phyloP scores from a whole-genome alignment of 2,888 invertebrate species.

The Callyntrura guangdongensis region DNA sequence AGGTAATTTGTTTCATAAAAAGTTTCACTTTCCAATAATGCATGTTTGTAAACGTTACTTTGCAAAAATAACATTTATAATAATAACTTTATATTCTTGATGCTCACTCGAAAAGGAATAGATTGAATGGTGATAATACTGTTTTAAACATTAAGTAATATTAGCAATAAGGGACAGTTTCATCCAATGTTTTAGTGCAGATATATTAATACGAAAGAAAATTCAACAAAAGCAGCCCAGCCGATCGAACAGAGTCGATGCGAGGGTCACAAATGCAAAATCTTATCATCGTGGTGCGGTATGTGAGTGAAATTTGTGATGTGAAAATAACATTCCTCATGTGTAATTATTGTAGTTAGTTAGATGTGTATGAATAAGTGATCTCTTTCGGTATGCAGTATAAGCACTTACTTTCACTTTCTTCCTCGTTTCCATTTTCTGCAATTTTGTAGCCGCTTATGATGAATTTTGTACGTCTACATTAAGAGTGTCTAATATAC shows the following conservation, averaged over 20 bases:
- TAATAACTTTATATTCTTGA: neutral
- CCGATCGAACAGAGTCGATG: neutral
- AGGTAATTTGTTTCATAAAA: conserved; percentile 68
- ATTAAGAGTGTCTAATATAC: neutral
- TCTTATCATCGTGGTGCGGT: conserved; percentile 34
- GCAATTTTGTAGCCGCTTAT: conserved; percentile 8
- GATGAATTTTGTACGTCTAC: conserved; percentile 4
- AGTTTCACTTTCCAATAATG: conserved; percentile 32
- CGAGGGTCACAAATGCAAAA: neutral
- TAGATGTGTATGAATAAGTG: neutral
- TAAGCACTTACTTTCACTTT: neutral
- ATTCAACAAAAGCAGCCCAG: too few relatives aligned
- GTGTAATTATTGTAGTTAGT: neutral
- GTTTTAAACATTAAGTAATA: neutral
- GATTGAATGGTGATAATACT: neutral
- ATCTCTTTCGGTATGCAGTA: conserved; percentile 6
- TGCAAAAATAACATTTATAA: conserved; percentile 35
- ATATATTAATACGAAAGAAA: neutral
- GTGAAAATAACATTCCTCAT: neutral
- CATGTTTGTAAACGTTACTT: conserved; percentile 2
- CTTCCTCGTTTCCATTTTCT: neutral
- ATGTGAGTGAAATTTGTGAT: conserved; percentile 7
- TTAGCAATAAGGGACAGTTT: neutral
- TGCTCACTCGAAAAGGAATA: too few relatives aligned
- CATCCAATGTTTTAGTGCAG: neutral